Percentiles rank a stretch among this genome's conserved stretches.
phyloP scores from a whole-genome alignment of 2,113 vertebrate genomes.

The Hoplias malabaricus region DNA sequence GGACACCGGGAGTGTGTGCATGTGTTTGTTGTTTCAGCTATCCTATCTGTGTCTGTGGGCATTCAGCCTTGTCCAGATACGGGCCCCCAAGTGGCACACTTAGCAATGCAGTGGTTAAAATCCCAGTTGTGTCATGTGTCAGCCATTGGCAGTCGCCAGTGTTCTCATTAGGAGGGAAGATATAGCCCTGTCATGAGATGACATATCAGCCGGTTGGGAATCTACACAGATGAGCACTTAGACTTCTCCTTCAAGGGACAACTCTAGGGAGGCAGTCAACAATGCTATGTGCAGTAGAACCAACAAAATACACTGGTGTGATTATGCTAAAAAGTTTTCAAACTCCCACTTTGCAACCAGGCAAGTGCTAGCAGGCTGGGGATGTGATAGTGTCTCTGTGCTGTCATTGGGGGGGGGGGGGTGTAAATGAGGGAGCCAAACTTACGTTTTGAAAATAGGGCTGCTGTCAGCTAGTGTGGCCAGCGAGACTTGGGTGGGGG shows the following conservation, averaged over 20 bases:
- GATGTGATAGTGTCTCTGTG: slow-evolving; percentile 38
- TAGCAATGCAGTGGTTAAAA: slow-evolving; percentile 8
- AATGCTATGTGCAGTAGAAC: not conserved
- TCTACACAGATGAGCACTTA: slow-evolving; percentile 11
- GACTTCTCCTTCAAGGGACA: not conserved
- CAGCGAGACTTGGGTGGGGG: slow-evolving; percentile 43
- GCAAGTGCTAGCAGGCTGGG: not conserved
- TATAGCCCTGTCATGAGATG: not conserved
- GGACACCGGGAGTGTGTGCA: not conserved
- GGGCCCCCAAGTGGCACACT: not conserved
- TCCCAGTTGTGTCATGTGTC: not conserved
- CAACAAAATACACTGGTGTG: not conserved
- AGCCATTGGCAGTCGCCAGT: not conserved
- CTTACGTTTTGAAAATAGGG: not conserved
- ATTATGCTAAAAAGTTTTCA: not conserved
- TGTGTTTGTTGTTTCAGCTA: slow-evolving; percentile 12
- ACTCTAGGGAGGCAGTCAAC: not conserved
- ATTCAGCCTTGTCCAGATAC: slow-evolving; percentile 15
- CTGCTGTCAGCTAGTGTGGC: not conserved
- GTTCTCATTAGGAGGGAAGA: slow-evolving; percentile 12
- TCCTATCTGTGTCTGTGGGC: not conserved
- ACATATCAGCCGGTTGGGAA: slow-evolving; percentile 4
- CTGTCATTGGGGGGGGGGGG: not conserved
- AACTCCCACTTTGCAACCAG: not conserved
- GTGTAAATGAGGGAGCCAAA: not conserved